Evolutionary conservation across 2,888 invertebrate genomes (phyloP), one percentile per base, ranked within the genome.

Genomic region (Drosophila greeni): DNA sequence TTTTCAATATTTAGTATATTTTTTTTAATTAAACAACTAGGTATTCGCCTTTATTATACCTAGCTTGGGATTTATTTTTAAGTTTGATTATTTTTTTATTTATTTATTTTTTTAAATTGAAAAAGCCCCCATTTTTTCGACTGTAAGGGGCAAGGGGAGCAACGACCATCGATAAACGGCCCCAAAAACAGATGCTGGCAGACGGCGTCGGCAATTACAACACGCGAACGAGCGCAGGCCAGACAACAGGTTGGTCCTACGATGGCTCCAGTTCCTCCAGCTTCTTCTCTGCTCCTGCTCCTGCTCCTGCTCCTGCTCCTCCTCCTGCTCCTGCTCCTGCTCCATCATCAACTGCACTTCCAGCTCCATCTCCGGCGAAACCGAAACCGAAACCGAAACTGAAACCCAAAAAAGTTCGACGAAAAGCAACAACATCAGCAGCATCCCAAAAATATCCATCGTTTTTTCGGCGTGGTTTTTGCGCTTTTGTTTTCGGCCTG

Each of bases 191-290:
- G 78, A 71, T 82, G 82, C 77, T 74, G 62, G 65, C 81, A 72
- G 74, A 74, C 80, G 72, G 65, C 62, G 70, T 73, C 66, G 67
- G 81, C 80, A 83, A 80, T 80, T 80, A 81, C 80, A 81, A 83
- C 79, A 81, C 83, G 82, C 82, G 83, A 82, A 67, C 67, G 67
- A 67, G 58, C 58, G 62, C 66, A 60, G 67, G 66, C 70, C 80
- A 69, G 73, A 70, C 75, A 80, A 76, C 80, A 77, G 75, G 77
- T 77, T 75, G 65, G 61, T 61, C 48, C 59, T 47, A 33, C 36
- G 45, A 36, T 56, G 48, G 39, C 56, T 53, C 43, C 43, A 64
- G 26, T 37, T 59, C 59, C 59, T 59, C 59, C 59, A 56, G 37
- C 31, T 57, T 23, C 43, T 9, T 29, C 16, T 24, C 36, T 16